phyloP scores from a whole-genome alignment of 37 sponge, comb jelly and placozoan genomes.

The Petrosia ficiformis region DNA sequence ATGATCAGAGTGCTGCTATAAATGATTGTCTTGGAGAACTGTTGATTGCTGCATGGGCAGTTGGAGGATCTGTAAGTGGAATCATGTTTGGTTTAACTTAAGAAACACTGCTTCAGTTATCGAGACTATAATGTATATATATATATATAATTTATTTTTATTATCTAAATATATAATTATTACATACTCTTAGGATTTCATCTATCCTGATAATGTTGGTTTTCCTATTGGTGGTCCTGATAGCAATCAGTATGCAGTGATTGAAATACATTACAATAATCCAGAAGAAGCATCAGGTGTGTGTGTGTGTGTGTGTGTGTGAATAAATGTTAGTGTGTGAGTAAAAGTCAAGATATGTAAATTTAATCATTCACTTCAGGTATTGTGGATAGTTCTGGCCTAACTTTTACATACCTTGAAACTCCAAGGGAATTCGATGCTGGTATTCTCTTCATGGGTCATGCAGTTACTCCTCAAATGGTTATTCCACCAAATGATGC shows the following conservation, averaged over 20 bases:
- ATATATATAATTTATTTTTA: too few relatives aligned
- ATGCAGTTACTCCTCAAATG: constrained; percentile 1
- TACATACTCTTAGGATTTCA: constrained; percentile 33
- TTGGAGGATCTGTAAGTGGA: constrained; percentile 35
- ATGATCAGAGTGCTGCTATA: not conserved
- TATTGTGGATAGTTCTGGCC: constrained; percentile 45
- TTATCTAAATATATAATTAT: not conserved
- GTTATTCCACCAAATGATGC: constrained; percentile 36
- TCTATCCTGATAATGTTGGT: constrained; percentile 54
- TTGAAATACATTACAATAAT: constrained; percentile 77
- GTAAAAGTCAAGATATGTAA: too few relatives aligned
- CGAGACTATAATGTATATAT: too few relatives aligned
- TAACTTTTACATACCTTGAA: constrained; percentile 17
- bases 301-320: too few relatives aligned
- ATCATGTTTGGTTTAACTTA: too few relatives aligned
- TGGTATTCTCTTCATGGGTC: constrained; percentile 29
- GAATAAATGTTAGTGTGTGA: too few relatives aligned
- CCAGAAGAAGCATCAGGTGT: constrained; percentile 30
- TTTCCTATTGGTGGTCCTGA: constrained; percentile 67
- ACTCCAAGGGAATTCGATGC: constrained; percentile 5
- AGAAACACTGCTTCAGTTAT: not conserved
- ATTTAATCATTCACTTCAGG: too few relatives aligned
- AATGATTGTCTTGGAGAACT: not conserved
- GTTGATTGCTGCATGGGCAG: constrained; percentile 39
- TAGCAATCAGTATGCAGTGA: constrained; percentile 11